Percentiles rank a stretch among this genome's conserved stretches.
Conservation (phyloP, 2,113 vertebrate genomes). For the Fulmarus glacialis region DNA sequence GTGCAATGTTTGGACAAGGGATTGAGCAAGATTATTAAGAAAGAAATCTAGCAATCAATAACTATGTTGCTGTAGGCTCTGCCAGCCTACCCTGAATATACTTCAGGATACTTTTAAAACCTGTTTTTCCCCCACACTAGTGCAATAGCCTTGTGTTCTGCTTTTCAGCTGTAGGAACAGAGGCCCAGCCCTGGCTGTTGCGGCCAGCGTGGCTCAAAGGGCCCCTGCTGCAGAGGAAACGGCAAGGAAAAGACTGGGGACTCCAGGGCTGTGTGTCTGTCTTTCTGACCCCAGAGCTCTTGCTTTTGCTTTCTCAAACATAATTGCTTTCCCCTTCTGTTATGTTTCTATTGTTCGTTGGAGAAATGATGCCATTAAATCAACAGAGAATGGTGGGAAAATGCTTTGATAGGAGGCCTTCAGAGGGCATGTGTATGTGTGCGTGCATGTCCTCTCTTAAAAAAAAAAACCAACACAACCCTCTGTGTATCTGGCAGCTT, state of each 20-base stretch:
- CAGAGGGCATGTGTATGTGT: background rate
- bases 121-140: background rate
- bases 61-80: background rate
- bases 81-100: background rate
- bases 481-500: conserved; percentile 24
- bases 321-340: conserved; percentile 33
- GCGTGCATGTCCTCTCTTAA: background rate
- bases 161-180: background rate
- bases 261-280: background rate
- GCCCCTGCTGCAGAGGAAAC: background rate
- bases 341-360: conserved; percentile 9
- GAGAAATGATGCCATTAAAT: conserved; percentile 49
- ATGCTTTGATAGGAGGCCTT: conserved; percentile 47
- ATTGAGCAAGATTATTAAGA: background rate
- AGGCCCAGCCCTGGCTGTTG: background rate
- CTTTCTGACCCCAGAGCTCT: conserved; percentile 5
- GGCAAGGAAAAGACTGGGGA: background rate
- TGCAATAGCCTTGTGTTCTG: background rate
- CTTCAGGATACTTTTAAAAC: background rate
- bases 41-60: background rate
- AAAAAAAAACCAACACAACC: background rate
- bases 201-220: rapidly evolving
- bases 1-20: background rate
- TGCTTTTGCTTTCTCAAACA: conserved; percentile 44
- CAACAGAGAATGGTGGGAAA: conserved; percentile 62